These are phyloP conservation scores for Colletes latitarsis DNA, from an alignment of 1,140 invertebrate species.

Conservation along the genomic window DNA sequence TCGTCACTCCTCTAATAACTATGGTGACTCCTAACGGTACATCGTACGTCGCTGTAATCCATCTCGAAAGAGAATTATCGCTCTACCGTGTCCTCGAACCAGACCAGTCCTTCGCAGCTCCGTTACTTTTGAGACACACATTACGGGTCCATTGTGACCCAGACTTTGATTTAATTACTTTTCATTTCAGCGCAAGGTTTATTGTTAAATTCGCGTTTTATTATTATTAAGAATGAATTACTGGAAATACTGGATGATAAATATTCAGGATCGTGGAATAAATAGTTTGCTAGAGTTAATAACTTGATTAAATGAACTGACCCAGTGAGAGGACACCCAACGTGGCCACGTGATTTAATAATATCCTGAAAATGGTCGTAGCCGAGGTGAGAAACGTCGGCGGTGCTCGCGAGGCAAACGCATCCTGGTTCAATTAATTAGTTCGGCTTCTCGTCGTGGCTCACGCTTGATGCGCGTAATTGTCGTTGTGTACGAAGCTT, in stretches of 20 bases:
- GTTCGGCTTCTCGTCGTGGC: conserved; percentile 16
- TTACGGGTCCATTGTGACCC: too few species aligned
- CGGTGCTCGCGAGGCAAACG: neutral
- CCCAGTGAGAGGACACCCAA: conserved; percentile 3
- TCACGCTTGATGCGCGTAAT: conserved; percentile 27
- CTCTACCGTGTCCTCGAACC: neutral
- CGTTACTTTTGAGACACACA: neutral
- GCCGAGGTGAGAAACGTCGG: conserved; percentile 18
- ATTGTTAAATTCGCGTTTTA: too few species aligned
- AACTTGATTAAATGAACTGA: conserved; percentile 40
- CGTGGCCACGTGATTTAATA: conserved; percentile 36
- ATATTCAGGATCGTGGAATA: too few species aligned
- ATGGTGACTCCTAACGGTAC: conserved; percentile 5
- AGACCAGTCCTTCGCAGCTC: conserved; percentile 5
- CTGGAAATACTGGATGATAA: too few species aligned
- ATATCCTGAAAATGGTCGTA: conserved; percentile 19
- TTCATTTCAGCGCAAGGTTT: too few species aligned
- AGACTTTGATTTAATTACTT: too few species aligned
- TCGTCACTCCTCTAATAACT: conserved; percentile 22
- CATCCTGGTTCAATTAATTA: conserved; percentile 47
- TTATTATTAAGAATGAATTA: too few species aligned
- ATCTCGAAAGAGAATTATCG: neutral
- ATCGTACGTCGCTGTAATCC: neutral
- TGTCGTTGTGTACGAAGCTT: conserved; percentile 43
- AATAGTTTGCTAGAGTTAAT: conserved; percentile 19